These are phyloP conservation scores for Cyanoliseus patagonus DNA, from an alignment of 2,113 vertebrate genomes.

Conservation along the genomic window DNA sequence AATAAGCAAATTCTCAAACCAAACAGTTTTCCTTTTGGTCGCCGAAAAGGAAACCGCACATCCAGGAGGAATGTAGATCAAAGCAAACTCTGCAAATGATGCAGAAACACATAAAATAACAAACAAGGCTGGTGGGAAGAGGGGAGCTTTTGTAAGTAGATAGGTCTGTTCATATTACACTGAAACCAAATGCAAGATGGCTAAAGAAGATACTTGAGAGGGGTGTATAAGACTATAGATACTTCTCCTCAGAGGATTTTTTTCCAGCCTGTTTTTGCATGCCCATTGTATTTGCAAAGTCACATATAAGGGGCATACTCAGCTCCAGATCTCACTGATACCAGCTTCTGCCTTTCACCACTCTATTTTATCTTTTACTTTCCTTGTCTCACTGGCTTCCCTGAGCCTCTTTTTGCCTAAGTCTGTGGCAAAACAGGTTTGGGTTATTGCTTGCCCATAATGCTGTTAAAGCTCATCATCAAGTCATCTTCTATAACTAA, in stretches of 20 bases:
- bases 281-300: slow-evolving; percentile 66
- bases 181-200: slow-evolving; percentile 76
- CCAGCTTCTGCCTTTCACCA: slow-evolving; percentile 17
- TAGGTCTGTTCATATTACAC: slow-evolving; percentile 79
- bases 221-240: slow-evolving; percentile 54
- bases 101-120: slow-evolving; percentile 85
- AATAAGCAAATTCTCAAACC: slow-evolving; percentile 81
- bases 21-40: slow-evolving; percentile 80
- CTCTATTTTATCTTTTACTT: slow-evolving; percentile 17
- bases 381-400: not conserved
- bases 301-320: slow-evolving; percentile 48
- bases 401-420: not conserved
- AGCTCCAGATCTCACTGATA: slow-evolving; percentile 42
- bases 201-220: slow-evolving; percentile 69
- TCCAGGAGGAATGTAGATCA: slow-evolving; percentile 83
- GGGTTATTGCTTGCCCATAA: not conserved
- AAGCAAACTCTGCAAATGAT: slow-evolving; percentile 83
- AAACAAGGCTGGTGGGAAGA: slow-evolving; percentile 82
- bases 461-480: not conserved
- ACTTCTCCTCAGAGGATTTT: slow-evolving; percentile 59
- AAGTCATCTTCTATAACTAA: not conserved
- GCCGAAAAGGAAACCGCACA: slow-evolving; percentile 79
- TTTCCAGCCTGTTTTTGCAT: slow-evolving; percentile 28
- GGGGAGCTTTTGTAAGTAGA: slow-evolving; percentile 78
- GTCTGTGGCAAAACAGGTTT: not conserved